Percentiles rank a stretch among this genome's conserved stretches.
phyloP scores from a whole-genome alignment of 2,113 vertebrate species.

The Lota lota region DNA sequence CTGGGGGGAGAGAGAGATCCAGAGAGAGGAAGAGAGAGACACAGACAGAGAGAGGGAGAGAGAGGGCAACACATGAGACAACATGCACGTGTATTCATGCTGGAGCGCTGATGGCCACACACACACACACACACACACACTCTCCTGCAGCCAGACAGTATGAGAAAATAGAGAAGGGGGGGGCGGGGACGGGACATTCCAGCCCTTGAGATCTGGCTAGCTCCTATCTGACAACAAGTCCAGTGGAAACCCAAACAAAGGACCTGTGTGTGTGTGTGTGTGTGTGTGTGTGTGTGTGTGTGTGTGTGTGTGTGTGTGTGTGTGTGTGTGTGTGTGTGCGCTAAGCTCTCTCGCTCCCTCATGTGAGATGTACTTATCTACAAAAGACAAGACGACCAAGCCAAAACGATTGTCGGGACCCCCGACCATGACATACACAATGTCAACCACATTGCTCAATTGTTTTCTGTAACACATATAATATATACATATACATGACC shows the following conservation, averaged over 20 bases:
- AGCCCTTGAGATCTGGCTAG: slow-evolving; percentile 6
- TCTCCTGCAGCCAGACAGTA: slow-evolving; percentile 20
- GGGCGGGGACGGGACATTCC: background rate
- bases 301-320: no score
- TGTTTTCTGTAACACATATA: no score
- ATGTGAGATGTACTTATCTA: no score
- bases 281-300: no score
- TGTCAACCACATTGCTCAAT: no score
- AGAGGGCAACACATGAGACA: slow-evolving; percentile 10
- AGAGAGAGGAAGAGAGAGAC: background rate
- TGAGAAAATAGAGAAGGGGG: slow-evolving; percentile 14
- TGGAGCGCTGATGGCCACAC: slow-evolving; percentile 9
- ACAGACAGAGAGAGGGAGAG: background rate
- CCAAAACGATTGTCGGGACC: no score
- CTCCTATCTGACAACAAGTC: slow-evolving; percentile 29
- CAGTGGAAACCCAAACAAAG: slow-evolving; percentile 48
- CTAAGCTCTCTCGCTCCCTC: no score
- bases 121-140: slow-evolving; percentile 15
- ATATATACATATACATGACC: no score
- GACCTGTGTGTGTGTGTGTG: background rate
- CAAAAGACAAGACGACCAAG: no score
- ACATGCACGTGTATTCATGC: slow-evolving; percentile 2
- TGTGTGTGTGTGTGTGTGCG: no score
- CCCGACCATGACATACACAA: no score
- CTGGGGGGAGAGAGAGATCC: slow-evolving; percentile 55